Percentiles rank a stretch among this genome's conserved stretches.
phyloP scores from a whole-genome alignment of 2,888 invertebrate genomes.

The Chromoteleia sp. region DNA sequence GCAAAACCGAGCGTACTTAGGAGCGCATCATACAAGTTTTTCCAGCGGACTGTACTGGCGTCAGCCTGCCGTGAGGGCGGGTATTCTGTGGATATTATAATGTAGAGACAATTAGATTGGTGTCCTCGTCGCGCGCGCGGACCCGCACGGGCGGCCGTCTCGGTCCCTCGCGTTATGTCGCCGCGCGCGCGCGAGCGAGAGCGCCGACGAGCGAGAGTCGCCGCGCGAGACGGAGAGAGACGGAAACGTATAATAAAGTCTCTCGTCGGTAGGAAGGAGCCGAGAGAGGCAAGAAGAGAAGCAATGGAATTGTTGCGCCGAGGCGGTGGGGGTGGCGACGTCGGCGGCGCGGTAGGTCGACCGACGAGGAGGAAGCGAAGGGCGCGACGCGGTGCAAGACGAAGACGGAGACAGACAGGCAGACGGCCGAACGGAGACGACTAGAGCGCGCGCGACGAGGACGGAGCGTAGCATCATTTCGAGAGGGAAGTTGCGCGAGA shows the following conservation, averaged over 20 bases:
- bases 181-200: constrained; percentile 58
- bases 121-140: constrained; percentile 77
- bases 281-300: constrained; percentile 66
- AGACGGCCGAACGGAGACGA: constrained; percentile 52
- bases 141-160: constrained; percentile 52
- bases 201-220: constrained; percentile 30
- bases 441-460: constrained; percentile 49
- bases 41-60: constrained; percentile 83
- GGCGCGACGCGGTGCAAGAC: constrained; percentile 38
- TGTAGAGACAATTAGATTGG: constrained; percentile 84
- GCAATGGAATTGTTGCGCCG: constrained; percentile 73
- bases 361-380: constrained; percentile 51
- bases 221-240: constrained; percentile 68
- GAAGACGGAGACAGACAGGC: constrained; percentile 45
- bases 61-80: constrained; percentile 83
- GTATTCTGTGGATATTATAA: constrained; percentile 85
- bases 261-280: constrained; percentile 75
- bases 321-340: constrained; percentile 66
- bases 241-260: constrained; percentile 80
- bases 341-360: constrained; percentile 68
- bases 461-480: constrained; percentile 56
- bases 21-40: constrained; percentile 70
- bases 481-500: constrained; percentile 65
- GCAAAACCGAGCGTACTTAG: constrained; percentile 17
- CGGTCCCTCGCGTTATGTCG: constrained; percentile 53